These are phyloP conservation scores for Coenonympha glycerion DNA, from an alignment of 2,888 invertebrate species.

Conservation along the genomic window DNA sequence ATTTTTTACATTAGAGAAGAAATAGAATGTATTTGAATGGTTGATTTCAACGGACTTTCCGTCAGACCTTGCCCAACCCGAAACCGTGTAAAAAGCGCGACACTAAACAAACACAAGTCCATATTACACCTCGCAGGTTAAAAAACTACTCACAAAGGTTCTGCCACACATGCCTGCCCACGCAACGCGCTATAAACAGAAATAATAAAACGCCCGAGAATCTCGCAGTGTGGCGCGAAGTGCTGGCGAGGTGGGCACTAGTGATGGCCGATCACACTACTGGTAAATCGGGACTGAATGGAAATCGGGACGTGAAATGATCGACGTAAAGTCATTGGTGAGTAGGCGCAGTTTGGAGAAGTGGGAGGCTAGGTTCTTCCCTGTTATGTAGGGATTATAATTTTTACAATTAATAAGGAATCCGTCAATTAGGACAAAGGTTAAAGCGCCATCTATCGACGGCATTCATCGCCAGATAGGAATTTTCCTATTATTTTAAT, in stretches of 20 bases:
- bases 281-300: background rate
- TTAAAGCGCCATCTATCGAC: too few relatives aligned
- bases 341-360: too few relatives aligned
- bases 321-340: background rate
- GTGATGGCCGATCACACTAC: background rate
- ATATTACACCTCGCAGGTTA: slow-evolving; percentile 30
- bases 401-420: too few relatives aligned
- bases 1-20: too few relatives aligned
- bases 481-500: too few relatives aligned
- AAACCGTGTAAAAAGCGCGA: too few relatives aligned
- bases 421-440: too few relatives aligned
- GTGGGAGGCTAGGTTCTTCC: too few relatives aligned
- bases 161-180: background rate
- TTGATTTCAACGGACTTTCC: background rate
- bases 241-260: slow-evolving; percentile 13
- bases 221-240: slow-evolving; percentile 38
- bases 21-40: background rate
- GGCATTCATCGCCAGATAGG: too few relatives aligned
- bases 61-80: background rate
- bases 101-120: slow-evolving; percentile 28
- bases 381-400: too few relatives aligned
- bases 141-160: slow-evolving; percentile 33
- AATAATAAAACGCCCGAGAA: slow-evolving; percentile 34
- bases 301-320: background rate
- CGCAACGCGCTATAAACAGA: slow-evolving; percentile 31